These are phyloP conservation scores for Diceros bicornis DNA, from an alignment of 2,797 vertebrate species.

Conservation along the genomic window DNA sequence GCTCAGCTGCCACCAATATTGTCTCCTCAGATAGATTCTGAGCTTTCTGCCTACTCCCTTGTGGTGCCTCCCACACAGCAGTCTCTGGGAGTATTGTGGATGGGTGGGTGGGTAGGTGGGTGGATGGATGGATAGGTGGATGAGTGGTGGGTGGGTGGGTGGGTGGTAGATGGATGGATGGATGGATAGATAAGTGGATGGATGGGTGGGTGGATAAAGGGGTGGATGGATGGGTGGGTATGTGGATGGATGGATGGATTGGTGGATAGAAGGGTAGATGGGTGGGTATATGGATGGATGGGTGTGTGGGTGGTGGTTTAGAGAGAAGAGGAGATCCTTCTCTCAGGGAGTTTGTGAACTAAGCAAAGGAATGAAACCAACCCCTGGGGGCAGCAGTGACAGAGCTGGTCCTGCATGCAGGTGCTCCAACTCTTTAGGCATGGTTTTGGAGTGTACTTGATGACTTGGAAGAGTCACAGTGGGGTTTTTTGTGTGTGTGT, in stretches of 20 bases:
- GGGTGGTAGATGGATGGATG: accelerated
- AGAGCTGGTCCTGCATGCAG: background rate
- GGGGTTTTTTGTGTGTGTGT: background rate
- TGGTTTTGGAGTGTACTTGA: background rate
- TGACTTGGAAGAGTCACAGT: background rate
- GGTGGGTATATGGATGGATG: background rate
- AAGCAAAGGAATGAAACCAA: background rate
- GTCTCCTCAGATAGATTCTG: background rate
- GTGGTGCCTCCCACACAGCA: too few relatives aligned
- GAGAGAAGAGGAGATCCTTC: background rate
- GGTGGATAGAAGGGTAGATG: background rate
- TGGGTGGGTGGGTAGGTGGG: background rate
- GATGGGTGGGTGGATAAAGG: background rate
- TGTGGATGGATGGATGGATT: too few relatives aligned
- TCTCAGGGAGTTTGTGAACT: background rate
- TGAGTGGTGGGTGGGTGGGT: background rate
- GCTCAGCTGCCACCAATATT: background rate
- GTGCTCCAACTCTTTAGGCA: accelerated
- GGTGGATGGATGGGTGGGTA: accelerated
- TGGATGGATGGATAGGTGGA: background rate
- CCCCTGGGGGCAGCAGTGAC: background rate
- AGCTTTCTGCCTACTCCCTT: background rate
- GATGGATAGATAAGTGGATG: accelerated
- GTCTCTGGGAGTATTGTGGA: background rate
- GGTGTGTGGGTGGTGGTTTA: background rate